These are phyloP conservation scores for Lanistes nyassanus DNA, from an alignment of 1,140 invertebrate genomes.

Conservation along the genomic window DNA sequence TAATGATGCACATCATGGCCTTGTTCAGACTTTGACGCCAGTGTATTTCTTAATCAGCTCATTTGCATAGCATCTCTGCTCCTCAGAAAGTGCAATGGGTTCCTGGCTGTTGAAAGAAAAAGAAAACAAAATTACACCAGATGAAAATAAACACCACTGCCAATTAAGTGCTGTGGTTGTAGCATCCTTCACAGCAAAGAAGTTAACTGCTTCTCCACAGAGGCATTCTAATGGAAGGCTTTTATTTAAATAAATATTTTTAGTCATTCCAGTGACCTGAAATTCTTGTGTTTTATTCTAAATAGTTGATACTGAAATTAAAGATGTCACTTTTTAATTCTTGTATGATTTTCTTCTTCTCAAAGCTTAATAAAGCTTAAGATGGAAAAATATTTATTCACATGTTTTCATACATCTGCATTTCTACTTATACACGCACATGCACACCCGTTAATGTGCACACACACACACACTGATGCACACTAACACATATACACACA, in stretches of 20 bases:
- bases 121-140: not conserved
- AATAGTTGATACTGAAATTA: too few species aligned
- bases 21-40: conserved; percentile 14
- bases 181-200: conserved; percentile 2
- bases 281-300: not conserved
- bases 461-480: too few species aligned
- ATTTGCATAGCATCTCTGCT: conserved; percentile 54
- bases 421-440: too few species aligned
- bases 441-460: too few species aligned
- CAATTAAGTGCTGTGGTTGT: conserved; percentile 15
- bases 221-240: too few species aligned
- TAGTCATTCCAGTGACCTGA: not conserved
- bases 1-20: too few species aligned
- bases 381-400: too few species aligned
- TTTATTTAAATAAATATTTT: not conserved
- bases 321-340: too few species aligned
- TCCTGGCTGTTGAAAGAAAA: conserved; percentile 25
- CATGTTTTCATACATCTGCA: too few species aligned
- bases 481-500: too few species aligned
- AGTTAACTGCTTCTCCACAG: not conserved
- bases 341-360: too few species aligned
- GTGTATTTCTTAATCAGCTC: conserved; percentile 58
- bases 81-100: conserved; percentile 42
- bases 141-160: conserved; percentile 13
- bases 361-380: too few species aligned